phyloP scores from a whole-genome alignment of 2,113 vertebrate genomes.

The Eulacestoma nigropectus region DNA sequence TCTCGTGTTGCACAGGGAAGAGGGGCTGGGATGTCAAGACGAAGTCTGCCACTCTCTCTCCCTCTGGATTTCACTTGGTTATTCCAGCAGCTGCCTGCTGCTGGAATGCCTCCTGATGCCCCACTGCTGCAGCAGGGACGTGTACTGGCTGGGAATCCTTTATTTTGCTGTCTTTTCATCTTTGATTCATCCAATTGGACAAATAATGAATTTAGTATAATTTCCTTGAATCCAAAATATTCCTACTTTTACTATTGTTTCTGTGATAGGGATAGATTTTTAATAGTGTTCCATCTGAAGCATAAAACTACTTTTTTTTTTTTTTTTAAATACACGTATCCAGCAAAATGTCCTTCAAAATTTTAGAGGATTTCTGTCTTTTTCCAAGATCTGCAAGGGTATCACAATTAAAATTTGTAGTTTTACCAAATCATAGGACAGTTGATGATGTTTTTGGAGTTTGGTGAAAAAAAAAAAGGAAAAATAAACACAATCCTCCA shows the following conservation, averaged over 20 bases:
- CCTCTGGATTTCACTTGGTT: neutral
- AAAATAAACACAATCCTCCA: neutral
- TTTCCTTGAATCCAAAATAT: neutral
- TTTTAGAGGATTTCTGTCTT: neutral
- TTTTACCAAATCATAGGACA: neutral
- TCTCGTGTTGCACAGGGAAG: neutral
- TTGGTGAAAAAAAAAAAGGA: neutral
- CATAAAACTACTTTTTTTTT: too few species aligned
- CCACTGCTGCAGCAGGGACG: rapidly evolving
- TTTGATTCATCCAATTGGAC: neutral
- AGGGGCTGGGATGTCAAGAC: too few species aligned
- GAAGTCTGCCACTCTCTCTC: neutral
- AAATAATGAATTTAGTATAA: neutral
- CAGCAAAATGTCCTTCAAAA: neutral
- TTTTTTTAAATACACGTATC: neutral
- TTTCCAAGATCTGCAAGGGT: neutral
- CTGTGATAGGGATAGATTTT: neutral
- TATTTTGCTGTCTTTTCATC: neutral
- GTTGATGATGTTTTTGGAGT: neutral
- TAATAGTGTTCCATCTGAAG: neutral
- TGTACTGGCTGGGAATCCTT: neutral
- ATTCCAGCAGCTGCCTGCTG: neutral
- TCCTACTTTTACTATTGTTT: neutral
- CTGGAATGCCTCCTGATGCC: neutral
- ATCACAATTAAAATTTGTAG: neutral